These are phyloP conservation scores for Linurgus olivaceus DNA, from an alignment of 2,797 vertebrate species.

Conservation along the genomic window DNA sequence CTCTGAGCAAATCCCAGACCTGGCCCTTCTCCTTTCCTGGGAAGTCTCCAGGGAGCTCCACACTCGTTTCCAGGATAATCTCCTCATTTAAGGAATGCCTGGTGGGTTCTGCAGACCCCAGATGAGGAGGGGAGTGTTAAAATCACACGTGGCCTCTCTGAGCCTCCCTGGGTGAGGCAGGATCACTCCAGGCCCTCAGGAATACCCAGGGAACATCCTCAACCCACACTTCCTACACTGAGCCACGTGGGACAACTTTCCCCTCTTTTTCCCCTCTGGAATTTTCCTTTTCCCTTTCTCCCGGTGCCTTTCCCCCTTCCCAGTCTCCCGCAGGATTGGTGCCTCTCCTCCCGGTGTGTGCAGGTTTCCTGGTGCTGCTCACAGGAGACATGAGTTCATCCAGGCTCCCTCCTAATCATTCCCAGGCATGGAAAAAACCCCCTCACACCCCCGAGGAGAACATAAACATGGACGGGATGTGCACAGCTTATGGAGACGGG, in stretches of 20 bases:
- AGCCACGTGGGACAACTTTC: neutral
- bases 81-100: neutral
- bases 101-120: neutral
- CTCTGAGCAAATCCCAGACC: neutral
- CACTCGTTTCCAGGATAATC: neutral
- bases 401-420: conserved; percentile 48
- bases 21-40: neutral
- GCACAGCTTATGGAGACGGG: conserved; percentile 31
- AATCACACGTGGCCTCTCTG: accelerated
- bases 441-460: conserved; percentile 54
- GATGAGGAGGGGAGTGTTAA: neutral
- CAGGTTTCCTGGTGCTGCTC: conserved; percentile 28
- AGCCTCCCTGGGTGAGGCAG: neutral
- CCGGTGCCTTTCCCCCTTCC: too few species aligned
- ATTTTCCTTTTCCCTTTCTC: neutral
- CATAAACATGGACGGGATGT: conserved; percentile 61
- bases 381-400: conserved; percentile 62
- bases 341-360: neutral
- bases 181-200: neutral
- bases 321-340: neutral
- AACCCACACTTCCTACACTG: neutral
- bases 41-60: neutral
- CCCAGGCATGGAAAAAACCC: conserved; percentile 45
- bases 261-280: neutral
- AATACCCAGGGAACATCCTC: neutral